A percentile compares a stretch with the other conserved stretches of the same genome.
Conservation (phyloP, 2,797 vertebrate species). For the Potorous gilbertii region DNA sequence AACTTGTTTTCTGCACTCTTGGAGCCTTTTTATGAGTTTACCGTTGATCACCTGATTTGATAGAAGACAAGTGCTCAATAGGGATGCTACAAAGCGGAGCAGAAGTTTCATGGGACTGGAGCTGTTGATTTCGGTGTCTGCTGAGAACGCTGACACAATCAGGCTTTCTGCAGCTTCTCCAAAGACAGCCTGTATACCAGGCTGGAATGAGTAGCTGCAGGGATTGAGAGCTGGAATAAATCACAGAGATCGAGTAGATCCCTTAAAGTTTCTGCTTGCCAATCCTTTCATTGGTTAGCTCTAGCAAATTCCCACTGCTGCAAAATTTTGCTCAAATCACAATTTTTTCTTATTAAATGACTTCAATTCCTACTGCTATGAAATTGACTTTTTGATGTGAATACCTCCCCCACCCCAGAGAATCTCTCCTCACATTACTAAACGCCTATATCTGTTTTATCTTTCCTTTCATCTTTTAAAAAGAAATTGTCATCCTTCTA, state of each 20-base stretch:
- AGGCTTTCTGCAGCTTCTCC: not conserved
- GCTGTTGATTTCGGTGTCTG: not conserved
- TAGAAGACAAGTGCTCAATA: slow-evolving; percentile 19
- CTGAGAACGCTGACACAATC: not conserved
- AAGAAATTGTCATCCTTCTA: not conserved
- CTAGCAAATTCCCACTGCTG: not conserved
- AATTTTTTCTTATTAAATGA: not conserved
- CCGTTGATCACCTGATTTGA: not conserved
- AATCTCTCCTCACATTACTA: not conserved
- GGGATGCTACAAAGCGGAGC: not conserved
- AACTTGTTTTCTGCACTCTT: not conserved
- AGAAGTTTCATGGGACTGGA: not conserved
- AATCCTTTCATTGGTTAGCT: not conserved
- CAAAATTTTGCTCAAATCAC: not conserved
- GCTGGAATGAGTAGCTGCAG: not conserved
- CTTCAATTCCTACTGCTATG: not conserved
- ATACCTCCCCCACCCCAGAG: not conserved
- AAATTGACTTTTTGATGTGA: not conserved
- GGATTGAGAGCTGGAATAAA: not conserved
- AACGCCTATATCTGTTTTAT: not conserved
- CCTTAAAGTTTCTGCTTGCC: not conserved
- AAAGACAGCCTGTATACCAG: not conserved
- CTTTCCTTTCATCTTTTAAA: not conserved
- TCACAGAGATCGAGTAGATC: not conserved
- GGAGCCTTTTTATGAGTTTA: not conserved